phyloP scores from a whole-genome alignment of 2,113 vertebrate genomes.

The Pseudorectes ferrugineus region DNA sequence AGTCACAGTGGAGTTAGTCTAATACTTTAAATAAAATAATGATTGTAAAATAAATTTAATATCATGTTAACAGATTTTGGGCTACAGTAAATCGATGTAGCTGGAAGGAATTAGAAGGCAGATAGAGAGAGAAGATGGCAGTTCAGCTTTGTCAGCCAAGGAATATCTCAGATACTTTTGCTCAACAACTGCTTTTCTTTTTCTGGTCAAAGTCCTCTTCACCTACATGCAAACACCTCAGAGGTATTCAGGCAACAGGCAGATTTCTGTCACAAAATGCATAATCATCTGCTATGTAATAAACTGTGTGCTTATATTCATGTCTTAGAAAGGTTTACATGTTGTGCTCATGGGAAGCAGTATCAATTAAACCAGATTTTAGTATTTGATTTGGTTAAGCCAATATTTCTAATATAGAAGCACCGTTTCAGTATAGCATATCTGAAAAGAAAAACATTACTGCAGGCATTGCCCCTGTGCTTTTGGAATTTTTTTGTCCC shows the following conservation, averaged over 20 bases:
- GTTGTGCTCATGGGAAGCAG: not conserved
- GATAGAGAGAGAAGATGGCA: not conserved
- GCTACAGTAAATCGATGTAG: not conserved
- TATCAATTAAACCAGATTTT: not conserved
- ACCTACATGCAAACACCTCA: not conserved
- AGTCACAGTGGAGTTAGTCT: not conserved
- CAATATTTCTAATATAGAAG: not conserved
- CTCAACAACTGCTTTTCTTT: not conserved
- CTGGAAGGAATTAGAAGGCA: not conserved
- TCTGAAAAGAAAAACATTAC: not conserved
- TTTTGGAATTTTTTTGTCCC: not conserved
- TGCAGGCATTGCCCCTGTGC: not conserved
- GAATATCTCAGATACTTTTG: not conserved
- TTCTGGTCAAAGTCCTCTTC: not conserved
- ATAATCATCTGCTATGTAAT: not conserved
- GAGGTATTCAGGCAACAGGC: not conserved
- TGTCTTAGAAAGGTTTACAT: not conserved
- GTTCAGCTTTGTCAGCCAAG: not conserved
- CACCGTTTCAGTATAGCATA: not conserved
- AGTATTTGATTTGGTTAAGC: not conserved
- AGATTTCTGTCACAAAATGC: not conserved
- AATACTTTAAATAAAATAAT: slow-evolving; percentile 5
- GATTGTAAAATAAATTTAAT: not conserved
- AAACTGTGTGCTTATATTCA: not conserved
- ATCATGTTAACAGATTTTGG: not conserved